Percentiles rank a stretch among this genome's conserved stretches.
phyloP scores from a whole-genome alignment of 2,797 vertebrate species.

The Tiaroga cobitis region DNA sequence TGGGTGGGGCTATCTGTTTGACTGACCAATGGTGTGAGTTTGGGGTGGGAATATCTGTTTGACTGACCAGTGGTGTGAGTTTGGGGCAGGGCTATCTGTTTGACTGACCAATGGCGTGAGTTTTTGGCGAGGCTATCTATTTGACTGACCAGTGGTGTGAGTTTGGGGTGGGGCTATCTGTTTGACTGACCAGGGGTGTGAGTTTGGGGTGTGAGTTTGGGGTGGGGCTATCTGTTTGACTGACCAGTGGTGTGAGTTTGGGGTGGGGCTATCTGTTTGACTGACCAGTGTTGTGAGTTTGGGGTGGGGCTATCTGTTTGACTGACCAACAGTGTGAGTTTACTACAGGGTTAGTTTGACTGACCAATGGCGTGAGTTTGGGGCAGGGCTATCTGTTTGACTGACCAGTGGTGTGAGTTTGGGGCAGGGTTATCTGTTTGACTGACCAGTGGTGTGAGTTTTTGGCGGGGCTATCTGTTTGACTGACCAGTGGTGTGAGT shows the following conservation, averaged over 20 bases:
- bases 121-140: neutral
- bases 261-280: neutral
- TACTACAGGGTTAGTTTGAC: too few relatives aligned
- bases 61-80: neutral
- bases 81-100: neutral
- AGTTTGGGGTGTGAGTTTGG: neutral
- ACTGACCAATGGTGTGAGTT: neutral
- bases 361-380: neutral
- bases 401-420: neutral
- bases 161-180: neutral
- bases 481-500: neutral
- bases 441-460: neutral
- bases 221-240: neutral
- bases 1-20: neutral
- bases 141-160: neutral
- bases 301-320: neutral
- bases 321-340: neutral
- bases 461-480: neutral
- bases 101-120: neutral
- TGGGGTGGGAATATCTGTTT: neutral
- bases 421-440: neutral
- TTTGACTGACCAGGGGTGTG: neutral
- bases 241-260: neutral
- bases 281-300: neutral
- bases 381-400: neutral